phyloP scores from a whole-genome alignment of 2,888 invertebrate species.

The Incurvaria masculella region DNA sequence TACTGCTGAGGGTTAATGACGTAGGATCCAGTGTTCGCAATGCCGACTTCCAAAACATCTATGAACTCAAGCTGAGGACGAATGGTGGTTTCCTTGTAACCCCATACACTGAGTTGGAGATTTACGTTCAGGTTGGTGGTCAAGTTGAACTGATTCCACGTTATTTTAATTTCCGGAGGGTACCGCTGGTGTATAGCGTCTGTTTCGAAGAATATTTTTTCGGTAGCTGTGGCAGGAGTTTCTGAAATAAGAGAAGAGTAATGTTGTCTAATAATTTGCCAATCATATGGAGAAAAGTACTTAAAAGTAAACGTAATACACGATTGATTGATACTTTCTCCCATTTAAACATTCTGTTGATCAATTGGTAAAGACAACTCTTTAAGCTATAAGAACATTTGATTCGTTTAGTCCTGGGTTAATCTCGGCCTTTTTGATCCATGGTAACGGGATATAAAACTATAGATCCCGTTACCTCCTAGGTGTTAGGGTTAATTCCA shows the following conservation, averaged over 20 bases:
- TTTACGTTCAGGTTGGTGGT: slow-evolving; percentile 74
- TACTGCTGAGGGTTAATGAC: slow-evolving; percentile 72
- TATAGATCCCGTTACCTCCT: too few relatives aligned
- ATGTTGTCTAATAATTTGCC: too few relatives aligned
- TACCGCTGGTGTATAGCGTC: slow-evolving; percentile 68
- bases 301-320: too few relatives aligned
- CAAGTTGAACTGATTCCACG: slow-evolving; percentile 84
- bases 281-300: too few relatives aligned
- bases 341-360: too few relatives aligned
- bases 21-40: slow-evolving; percentile 68
- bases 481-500: too few relatives aligned
- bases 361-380: too few relatives aligned
- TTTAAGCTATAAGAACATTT: too few relatives aligned
- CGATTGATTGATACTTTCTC: too few relatives aligned
- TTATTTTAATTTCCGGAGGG: slow-evolving; percentile 72
- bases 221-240: slow-evolving; percentile 83
- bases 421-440: too few relatives aligned
- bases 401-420: too few relatives aligned
- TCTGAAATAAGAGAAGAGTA: slow-evolving; percentile 52
- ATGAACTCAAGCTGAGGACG: slow-evolving; percentile 79
- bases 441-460: too few relatives aligned
- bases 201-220: slow-evolving; percentile 79
- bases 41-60: slow-evolving; percentile 64
- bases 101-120: slow-evolving; percentile 83
- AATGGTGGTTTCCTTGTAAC: slow-evolving; percentile 82